Conservation (phyloP, 2,113 vertebrate genomes). For the Porphyrio hochstetteri region DNA sequence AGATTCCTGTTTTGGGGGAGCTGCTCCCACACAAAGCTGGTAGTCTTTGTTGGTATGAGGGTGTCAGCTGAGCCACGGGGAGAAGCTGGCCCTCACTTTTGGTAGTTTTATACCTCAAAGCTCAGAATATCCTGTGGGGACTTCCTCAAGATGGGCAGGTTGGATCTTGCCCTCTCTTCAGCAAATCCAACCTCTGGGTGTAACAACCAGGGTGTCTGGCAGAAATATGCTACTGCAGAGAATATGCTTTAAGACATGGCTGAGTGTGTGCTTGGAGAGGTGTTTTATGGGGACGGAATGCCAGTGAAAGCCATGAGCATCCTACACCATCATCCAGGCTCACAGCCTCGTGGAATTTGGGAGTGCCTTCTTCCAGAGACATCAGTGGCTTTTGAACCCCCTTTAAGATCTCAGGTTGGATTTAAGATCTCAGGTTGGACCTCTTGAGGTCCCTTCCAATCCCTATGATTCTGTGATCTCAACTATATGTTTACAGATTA, state of each 20-base stretch:
- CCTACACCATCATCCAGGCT: rapidly evolving
- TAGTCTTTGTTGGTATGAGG: background rate
- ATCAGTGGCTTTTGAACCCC: rapidly evolving
- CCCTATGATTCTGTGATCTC: too few relatives aligned
- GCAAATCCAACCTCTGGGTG: background rate
- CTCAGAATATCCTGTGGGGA: background rate
- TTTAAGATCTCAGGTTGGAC: background rate
- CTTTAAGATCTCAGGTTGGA: background rate
- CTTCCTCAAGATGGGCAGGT: background rate
- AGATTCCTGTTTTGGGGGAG: background rate
- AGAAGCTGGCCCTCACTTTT: background rate
- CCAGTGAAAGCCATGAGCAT: background rate
- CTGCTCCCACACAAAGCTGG: background rate
- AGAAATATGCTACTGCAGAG: background rate
- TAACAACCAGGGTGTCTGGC: background rate
- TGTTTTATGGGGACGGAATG: background rate
- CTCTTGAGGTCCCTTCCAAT: too few relatives aligned
- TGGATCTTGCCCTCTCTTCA: background rate
- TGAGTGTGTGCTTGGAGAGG: background rate
- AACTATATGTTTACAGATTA: background rate
- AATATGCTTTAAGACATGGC: background rate
- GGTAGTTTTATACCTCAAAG: background rate
- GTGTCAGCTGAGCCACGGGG: background rate
- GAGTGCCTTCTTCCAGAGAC: background rate
- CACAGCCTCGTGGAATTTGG: background rate